Evolutionary conservation across 2,797 vertebrate genomes (phyloP).

Genomic region (Coccyzus lansbergi): DNA sequence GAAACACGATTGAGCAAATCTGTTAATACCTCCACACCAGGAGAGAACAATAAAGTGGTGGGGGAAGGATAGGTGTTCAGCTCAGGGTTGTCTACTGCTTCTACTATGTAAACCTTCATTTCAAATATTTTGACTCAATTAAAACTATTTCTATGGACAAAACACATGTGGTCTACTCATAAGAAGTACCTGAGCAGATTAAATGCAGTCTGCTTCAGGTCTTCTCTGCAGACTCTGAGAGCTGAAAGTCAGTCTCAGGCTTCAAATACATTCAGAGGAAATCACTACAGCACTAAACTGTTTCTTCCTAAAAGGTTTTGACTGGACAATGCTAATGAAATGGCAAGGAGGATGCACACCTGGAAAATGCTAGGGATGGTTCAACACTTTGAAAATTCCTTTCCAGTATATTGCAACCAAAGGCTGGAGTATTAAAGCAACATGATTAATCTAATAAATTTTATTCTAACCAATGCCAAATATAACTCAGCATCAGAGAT

Average conservation of each 20-base stretch:
- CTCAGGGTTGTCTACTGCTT: background rate
- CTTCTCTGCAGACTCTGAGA: background rate
- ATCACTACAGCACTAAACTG: background rate
- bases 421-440: background rate
- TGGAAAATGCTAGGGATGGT: background rate
- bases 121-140: background rate
- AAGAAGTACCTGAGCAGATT: background rate
- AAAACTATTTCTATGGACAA: background rate
- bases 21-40: background rate
- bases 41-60: background rate
- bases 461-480: background rate
- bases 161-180: rapidly evolving
- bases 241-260: background rate
- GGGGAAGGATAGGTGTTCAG: background rate
- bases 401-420: background rate
- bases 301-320: background rate
- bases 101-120: background rate
- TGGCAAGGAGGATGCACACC: background rate
- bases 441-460: background rate
- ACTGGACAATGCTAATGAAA: background rate
- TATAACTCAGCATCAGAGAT: background rate
- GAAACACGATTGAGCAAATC: background rate
- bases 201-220: background rate
- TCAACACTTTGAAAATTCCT: background rate
- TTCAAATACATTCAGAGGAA: background rate